Percentiles rank a stretch among this genome's conserved stretches.
These are phyloP conservation scores for Meiosimyza decipiens DNA, from an alignment of 2,888 invertebrate genomes.

Conservation along the genomic window DNA sequence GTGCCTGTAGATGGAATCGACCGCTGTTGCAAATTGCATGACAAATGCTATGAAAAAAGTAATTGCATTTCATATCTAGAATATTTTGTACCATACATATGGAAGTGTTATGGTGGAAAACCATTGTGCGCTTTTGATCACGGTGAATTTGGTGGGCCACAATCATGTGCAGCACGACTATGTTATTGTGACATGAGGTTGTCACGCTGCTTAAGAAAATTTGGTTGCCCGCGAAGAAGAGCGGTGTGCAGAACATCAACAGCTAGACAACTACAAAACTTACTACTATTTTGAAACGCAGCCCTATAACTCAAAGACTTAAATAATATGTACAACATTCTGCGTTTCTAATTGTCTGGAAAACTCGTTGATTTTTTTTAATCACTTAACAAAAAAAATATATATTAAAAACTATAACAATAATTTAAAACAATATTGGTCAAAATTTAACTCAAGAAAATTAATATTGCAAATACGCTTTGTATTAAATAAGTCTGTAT, in stretches of 20 bases:
- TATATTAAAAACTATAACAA: too few relatives aligned
- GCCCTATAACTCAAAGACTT: neutral
- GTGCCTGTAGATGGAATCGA: constrained; percentile 82
- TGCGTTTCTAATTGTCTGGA: too few relatives aligned
- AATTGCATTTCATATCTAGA: constrained; percentile 83
- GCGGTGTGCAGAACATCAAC: constrained; percentile 81
- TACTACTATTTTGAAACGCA: constrained; percentile 65
- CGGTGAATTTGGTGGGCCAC: constrained; percentile 71
- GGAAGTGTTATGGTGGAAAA: constrained; percentile 83
- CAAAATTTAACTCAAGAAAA: too few relatives aligned
- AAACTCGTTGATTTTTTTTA: too few relatives aligned
- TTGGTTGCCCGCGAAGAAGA: constrained; percentile 78
- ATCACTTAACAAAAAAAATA: too few relatives aligned
- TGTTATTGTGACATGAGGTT: constrained; percentile 87
- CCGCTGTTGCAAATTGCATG: constrained; percentile 85
- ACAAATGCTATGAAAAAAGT: constrained; percentile 84
- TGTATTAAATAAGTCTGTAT: too few relatives aligned
- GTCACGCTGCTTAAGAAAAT: constrained; percentile 81
- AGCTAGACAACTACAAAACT: constrained; percentile 78
- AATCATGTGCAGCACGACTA: constrained; percentile 80
- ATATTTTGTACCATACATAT: constrained; percentile 88
- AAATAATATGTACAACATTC: too few relatives aligned
- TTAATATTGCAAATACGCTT: too few relatives aligned
- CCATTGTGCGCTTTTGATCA: constrained; percentile 77
- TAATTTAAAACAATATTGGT: too few relatives aligned